Percentiles rank a stretch among this genome's conserved stretches.
Evolutionary conservation across 1,140 invertebrate species (phyloP).

Genomic region (Notospermus geniculatus): DNA sequence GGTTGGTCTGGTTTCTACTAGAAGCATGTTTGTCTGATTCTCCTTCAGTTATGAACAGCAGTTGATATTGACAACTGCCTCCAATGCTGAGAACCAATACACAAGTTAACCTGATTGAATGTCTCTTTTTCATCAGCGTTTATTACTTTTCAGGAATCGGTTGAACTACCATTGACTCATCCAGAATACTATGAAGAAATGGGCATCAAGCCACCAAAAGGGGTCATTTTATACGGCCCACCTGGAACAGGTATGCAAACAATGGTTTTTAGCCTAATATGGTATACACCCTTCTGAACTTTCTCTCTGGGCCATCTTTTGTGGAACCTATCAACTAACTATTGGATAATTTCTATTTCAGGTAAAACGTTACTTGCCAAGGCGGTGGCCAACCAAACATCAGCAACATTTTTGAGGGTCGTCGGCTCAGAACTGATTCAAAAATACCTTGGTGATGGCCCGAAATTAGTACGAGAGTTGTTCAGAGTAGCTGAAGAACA

Average conservation of each 20-base stretch:
- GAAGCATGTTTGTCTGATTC: no score
- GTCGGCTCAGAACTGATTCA: slow-evolving; percentile 99
- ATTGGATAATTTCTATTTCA: no score
- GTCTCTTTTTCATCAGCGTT: no score
- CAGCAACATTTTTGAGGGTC: slow-evolving; percentile 96
- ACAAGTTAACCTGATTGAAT: no score
- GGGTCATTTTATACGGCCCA: slow-evolving; percentile 97
- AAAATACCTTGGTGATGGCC: slow-evolving; percentile 98
- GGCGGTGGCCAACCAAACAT: slow-evolving; percentile 99
- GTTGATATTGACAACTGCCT: no score
- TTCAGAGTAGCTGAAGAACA: slow-evolving; percentile 99
- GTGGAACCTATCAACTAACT: no score
- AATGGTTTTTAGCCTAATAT: no score
- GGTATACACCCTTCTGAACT: no score
- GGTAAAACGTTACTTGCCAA: slow-evolving; percentile 97
- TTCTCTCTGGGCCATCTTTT: no score
- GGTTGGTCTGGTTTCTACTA: slow-evolving; percentile 41
- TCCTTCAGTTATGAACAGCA: no score
- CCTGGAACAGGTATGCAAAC: slow-evolving; percentile 78
- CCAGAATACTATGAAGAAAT: slow-evolving; percentile 99
- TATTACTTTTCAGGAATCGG: slow-evolving; percentile 84
- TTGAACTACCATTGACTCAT: slow-evolving; percentile 97
- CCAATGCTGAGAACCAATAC: no score
- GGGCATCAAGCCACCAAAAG: slow-evolving; percentile 99
- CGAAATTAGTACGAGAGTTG: slow-evolving; percentile 95